Evolutionary conservation across 2,888 invertebrate species (phyloP), one percentile per base, ranked within the genome.

Genomic region (Polymixis flavicincta): DNA sequence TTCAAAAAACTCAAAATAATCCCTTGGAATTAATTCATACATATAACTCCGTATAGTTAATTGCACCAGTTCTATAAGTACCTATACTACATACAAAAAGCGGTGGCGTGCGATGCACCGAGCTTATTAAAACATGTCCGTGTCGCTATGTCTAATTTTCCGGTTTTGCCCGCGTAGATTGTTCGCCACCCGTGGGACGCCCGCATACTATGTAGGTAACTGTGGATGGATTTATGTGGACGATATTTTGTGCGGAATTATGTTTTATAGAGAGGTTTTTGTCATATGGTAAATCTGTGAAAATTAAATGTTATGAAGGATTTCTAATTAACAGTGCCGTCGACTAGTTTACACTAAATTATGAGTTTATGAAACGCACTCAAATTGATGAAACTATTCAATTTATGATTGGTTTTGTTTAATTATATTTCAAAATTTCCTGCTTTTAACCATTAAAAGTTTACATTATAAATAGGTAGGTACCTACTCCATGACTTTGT

Each of bases 161-260:
- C 96, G 96, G 95, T 93, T 92, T 91, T 88, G 95, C 93, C 89
- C 95, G 93, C 94, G 92, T 88, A 95, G 94, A 95, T 95, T 95
- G 95, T 92, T 82, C 88, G 42, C 84, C 60, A 70, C 90, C 91
- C 93, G 85, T 79, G 94, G 93, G 93, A 92, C 83, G 54, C 59
- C 6, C 67, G 65, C 57, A 60, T 85, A 69, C 69, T 82, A 65
- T 74, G 82, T 85, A 69, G 82, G 68, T 77, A 82, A 63, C 57
- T 82, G 72, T 55, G 64, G 74, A 75, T 55, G 76, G 73, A 83
- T 85, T 85, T 85, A 81, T 83, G 83, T 81, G 72, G 54, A 60
- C 70, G 19, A 73, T 65, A 76, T 81, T 69, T 57, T 76, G 59
- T 60, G 50, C 5, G 50, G 28, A 25, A 6, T n/a, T 63, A 32